Conservation (phyloP, 35 echinoderm and acorn worm species). For the Heliocidaris tuberculata region DNA sequence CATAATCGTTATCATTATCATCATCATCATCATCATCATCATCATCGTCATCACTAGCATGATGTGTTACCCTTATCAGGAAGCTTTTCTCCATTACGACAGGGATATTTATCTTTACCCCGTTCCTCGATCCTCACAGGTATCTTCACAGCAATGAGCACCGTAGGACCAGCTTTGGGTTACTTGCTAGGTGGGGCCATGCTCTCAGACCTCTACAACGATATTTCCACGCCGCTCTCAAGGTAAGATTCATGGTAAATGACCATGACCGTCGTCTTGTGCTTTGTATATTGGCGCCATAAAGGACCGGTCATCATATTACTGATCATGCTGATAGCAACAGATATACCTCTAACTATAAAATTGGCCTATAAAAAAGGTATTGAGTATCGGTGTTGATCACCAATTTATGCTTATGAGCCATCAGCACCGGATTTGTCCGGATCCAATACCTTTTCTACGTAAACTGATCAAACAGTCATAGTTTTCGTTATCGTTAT, state of each 20-base stretch:
- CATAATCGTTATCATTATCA: background rate
- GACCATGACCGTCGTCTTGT: background rate
- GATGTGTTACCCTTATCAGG: background rate
- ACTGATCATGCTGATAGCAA: no score
- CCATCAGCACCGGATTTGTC: no score
- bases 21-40: background rate
- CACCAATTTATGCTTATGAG: no score
- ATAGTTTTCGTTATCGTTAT: no score
- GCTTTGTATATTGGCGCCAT: no score
- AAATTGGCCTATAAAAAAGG: no score
- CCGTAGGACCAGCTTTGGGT: constrained; percentile 26
- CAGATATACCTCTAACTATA: no score
- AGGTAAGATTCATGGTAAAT: background rate
- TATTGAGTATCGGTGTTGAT: no score
- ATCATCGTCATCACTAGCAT: background rate
- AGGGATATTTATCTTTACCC: background rate
- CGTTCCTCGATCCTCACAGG: background rate
- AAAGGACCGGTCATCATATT: no score
- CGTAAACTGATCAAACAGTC: no score
- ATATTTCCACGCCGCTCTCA: background rate
- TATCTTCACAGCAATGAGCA: constrained; percentile 27
- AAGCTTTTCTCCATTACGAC: background rate
- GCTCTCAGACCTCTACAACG: constrained; percentile 14
- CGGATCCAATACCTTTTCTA: no score
- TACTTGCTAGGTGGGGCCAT: background rate